Percentiles rank a stretch among this genome's conserved stretches.
Conservation (phyloP, 2,113 vertebrate genomes). For the Blennius ocellaris region DNA sequence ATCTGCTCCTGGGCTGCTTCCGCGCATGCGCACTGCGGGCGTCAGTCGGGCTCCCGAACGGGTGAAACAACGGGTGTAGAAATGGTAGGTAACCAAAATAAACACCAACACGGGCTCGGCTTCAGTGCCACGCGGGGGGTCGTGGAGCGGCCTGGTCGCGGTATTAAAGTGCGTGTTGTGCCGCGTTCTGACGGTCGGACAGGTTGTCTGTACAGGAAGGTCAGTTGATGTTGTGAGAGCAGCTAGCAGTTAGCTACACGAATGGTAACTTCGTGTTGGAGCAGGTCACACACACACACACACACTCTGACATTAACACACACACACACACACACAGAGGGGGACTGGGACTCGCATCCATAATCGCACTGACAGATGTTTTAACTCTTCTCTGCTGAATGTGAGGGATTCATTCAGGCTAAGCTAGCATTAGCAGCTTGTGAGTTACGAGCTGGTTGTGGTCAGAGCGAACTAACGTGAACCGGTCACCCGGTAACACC, state of each 20-base stretch:
- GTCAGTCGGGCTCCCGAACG: constrained; percentile 79
- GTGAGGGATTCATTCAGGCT: constrained; percentile 3
- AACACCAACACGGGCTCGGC: constrained; percentile 67
- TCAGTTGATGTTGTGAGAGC: constrained; percentile 88
- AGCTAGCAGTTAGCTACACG: constrained; percentile 44
- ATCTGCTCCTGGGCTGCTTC: constrained; percentile 50
- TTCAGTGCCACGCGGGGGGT: constrained; percentile 17
- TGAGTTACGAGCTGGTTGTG: constrained; percentile 57
- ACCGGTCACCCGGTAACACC: constrained; percentile 10
- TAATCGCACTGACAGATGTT: constrained; percentile 18
- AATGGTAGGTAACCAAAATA: constrained; percentile 88
- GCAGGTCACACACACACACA: too few relatives aligned
- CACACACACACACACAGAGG: too few relatives aligned
- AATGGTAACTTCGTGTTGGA: too few relatives aligned
- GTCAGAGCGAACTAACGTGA: constrained; percentile 52
- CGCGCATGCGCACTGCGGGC: constrained; percentile 81
- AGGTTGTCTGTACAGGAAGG: constrained; percentile 79
- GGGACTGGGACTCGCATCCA: too few relatives aligned
- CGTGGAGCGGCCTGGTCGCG: neutral
- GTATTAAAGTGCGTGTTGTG: constrained; percentile 27
- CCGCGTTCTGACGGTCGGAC: constrained; percentile 38
- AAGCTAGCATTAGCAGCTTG: neutral
- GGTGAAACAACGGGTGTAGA: constrained; percentile 87
- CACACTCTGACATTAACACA: too few relatives aligned
- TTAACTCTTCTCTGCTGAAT: neutral